Base-by-base conservation (phyloP, 1,140 invertebrate genomes). In the Lordiphosa mommai region DNA sequence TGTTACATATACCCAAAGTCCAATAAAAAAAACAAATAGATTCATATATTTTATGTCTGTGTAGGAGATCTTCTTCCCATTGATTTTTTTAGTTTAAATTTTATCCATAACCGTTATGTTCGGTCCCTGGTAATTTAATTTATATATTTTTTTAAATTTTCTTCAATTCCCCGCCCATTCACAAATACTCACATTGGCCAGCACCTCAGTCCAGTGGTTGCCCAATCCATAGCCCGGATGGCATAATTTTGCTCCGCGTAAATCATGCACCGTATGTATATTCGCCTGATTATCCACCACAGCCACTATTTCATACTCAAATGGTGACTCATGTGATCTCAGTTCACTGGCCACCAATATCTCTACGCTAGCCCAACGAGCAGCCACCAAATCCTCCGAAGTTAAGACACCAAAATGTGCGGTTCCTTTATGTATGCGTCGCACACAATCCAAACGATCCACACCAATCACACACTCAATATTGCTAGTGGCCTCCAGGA, bases 391-490 rank as follows among this genome's bases (percentile, higher is more conserved):
- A 89, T 96, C 95, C 88, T 96, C 95, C 0, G 96, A 92, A 58
- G 94, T 94, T 59, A 96, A 91, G 1, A 95, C 93, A 1, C 94
- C 93, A 71, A 97, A 94, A 89, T 97, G 96, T 6, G 94, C 96
- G 7, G 92, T 91, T 10, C 93, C 92, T 72, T 92, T 92, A 29
- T 92, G 90, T 56, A 98, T 93, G 57, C 92, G 90, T 41, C 93
- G 90, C 61, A 97, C 90, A 86, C 96, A 98, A 59, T 94, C 92
- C 36, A 95, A 84, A 48, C 95, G 95, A 79, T 94, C 93, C 32
- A 91, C 90, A 17, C 92, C 93, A 20, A 93, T 85, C 9, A 94
- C 91, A 69, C 93, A 95, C 70, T 92, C 91, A 0, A 93, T 90
- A 47, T 90, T 90, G 48, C 89, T 91, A 2, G 87, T 87, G 43